Conservation (phyloP, 1,140 invertebrate species). For the Drosophila repletoides region DNA sequence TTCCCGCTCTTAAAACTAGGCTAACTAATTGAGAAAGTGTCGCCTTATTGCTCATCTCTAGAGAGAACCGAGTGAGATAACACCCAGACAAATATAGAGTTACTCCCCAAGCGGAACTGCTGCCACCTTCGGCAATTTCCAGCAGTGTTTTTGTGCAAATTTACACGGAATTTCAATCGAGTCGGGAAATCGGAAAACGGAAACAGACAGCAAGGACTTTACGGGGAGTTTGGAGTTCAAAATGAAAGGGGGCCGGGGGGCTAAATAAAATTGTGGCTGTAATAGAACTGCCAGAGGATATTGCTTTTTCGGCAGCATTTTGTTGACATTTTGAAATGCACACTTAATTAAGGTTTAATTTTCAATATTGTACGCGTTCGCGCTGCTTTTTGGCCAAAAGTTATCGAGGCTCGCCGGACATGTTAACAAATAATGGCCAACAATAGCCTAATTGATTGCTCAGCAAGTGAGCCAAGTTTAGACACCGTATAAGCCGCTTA, state of each 20-base stretch:
- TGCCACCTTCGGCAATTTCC: constrained; percentile 14
- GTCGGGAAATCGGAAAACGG: neutral
- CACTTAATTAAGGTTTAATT: constrained; percentile 74
- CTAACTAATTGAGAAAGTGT: too few relatives aligned
- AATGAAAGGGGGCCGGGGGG: too few relatives aligned
- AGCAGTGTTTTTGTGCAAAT: constrained; percentile 59
- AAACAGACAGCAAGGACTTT: neutral
- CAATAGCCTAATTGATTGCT: too few relatives aligned
- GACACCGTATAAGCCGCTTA: too few relatives aligned
- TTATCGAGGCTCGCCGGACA: neutral
- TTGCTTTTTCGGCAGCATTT: constrained; percentile 47
- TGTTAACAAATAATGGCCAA: too few relatives aligned
- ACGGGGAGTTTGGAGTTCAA: too few relatives aligned
- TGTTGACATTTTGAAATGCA: constrained; percentile 61
- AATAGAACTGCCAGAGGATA: constrained; percentile 34
- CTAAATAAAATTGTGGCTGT: constrained; percentile 5
- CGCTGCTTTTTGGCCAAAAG: neutral
- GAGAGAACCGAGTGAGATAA: constrained; percentile 6
- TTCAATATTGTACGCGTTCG: constrained; percentile 50
- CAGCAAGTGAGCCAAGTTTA: too few relatives aligned
- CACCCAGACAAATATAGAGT: constrained; percentile 60
- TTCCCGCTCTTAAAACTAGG: too few relatives aligned
- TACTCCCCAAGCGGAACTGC: constrained; percentile 33
- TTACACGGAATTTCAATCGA: constrained; percentile 51
- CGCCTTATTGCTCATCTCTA: too few relatives aligned